Percentiles rank a stretch among this genome's conserved stretches.
Conservation (phyloP, 2,888 invertebrate genomes). For the Allygus modestus region DNA sequence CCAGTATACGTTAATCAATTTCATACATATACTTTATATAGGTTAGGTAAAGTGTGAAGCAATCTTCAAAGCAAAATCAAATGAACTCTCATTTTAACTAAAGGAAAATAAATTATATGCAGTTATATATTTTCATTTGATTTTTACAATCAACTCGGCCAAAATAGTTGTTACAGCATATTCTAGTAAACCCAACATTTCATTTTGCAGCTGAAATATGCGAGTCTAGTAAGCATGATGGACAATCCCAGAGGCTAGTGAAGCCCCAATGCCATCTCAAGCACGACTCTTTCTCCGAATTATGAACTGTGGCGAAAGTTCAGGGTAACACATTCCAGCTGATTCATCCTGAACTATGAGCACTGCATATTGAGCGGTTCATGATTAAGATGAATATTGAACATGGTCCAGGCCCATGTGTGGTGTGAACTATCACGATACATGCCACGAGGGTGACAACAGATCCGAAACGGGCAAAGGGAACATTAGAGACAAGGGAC, state of each 20-base stretch:
- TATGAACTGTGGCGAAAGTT: slow-evolving; percentile 26
- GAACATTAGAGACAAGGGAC: neutral
- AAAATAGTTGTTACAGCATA: too few relatives aligned
- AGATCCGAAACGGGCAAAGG: neutral
- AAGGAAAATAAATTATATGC: too few relatives aligned
- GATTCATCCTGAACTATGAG: slow-evolving; percentile 11
- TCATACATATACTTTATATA: too few relatives aligned
- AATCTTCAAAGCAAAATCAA: too few relatives aligned
- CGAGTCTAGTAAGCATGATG: neutral
- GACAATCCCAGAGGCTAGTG: neutral
- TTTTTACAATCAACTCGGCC: too few relatives aligned
- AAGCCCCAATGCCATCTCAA: neutral
- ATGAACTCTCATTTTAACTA: too few relatives aligned
- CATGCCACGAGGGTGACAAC: neutral
- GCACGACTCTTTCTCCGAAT: slow-evolving; percentile 13
- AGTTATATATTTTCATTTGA: too few relatives aligned
- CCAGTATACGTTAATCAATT: too few relatives aligned
- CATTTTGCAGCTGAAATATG: too few relatives aligned
- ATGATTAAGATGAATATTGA: slow-evolving; percentile 27
- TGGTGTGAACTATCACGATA: slow-evolving; percentile 22
- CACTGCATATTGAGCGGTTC: neutral
- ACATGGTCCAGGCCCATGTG: slow-evolving; percentile 22
- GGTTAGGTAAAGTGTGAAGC: too few relatives aligned
- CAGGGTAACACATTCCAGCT: slow-evolving; percentile 26
- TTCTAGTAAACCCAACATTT: too few relatives aligned